Evolutionary conservation across 2,888 invertebrate species (phyloP).

Genomic region (Boloria euphrosyne): DNA sequence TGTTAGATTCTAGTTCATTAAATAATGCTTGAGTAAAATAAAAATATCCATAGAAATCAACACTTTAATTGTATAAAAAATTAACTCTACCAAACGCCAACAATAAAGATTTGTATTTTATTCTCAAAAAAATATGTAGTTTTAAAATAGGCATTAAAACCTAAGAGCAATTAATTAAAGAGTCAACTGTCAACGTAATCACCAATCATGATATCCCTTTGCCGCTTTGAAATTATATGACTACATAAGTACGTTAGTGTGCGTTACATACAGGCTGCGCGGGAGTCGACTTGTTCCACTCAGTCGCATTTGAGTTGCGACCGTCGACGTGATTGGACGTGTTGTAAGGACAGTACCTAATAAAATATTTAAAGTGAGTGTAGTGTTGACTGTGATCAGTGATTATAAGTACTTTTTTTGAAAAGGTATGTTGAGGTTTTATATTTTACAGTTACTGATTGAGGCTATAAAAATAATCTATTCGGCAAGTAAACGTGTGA

Average conservation of each 20-base stretch:
- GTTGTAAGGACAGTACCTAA: constrained; percentile 42
- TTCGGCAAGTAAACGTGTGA: no score
- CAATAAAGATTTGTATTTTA: neutral
- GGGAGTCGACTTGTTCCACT: constrained; percentile 74
- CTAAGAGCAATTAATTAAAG: constrained; percentile 31
- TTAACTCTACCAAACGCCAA: no score
- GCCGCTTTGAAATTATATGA: constrained; percentile 68
- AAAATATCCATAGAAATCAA: no score
- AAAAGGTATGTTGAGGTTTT: constrained; percentile 8
- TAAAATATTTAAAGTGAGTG: constrained; percentile 17
- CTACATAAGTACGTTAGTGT: constrained; percentile 58
- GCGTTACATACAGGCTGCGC: constrained; percentile 60
- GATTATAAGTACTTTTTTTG: constrained; percentile 15
- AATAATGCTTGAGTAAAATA: no score
- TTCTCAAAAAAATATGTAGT: constrained; percentile 8
- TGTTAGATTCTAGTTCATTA: no score
- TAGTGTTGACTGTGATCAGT: constrained; percentile 36
- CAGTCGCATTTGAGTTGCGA: constrained; percentile 74
- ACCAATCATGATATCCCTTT: constrained; percentile 64
- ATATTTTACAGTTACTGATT: neutral
- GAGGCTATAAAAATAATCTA: neutral
- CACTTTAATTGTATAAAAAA: no score
- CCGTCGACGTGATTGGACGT: constrained; percentile 58
- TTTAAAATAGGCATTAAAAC: no score
- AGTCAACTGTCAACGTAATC: constrained; percentile 50